Evolutionary conservation across 2,888 invertebrate species (phyloP).

Genomic region (Parascotia fuliginaria): DNA sequence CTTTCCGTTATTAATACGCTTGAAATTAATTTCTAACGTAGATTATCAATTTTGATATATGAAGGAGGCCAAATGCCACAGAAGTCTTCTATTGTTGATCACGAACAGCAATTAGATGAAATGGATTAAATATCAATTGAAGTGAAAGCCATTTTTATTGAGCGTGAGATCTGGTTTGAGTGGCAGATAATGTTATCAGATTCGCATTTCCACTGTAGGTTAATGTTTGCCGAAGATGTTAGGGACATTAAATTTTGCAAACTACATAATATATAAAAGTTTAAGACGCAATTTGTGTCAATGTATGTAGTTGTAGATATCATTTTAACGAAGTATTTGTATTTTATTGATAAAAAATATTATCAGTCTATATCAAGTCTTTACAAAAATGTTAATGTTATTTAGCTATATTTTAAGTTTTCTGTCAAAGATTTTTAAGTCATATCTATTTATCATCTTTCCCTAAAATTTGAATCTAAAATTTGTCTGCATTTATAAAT

Average conservation of each 20-base stretch:
- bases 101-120: conserved; percentile 28
- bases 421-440: too few species aligned
- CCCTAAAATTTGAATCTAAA: too few species aligned
- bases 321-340: too few species aligned
- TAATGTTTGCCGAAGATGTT: conserved; percentile 14
- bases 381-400: too few species aligned
- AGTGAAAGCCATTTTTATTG: conserved; percentile 44
- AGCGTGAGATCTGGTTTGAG: conserved; percentile 43
- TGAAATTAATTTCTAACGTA: background rate
- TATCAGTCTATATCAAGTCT: too few species aligned
- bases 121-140: conserved; percentile 40
- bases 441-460: too few species aligned
- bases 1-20: background rate
- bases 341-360: too few species aligned
- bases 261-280: too few species aligned
- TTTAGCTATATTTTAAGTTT: too few species aligned
- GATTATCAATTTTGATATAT: background rate
- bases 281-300: too few species aligned
- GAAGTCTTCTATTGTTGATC: conserved; percentile 13
- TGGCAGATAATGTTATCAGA: conserved; percentile 38
- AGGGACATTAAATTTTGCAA: conserved; percentile 11
- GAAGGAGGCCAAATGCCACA: conserved; percentile 21
- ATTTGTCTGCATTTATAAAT: too few species aligned
- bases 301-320: too few species aligned
- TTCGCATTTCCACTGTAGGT: conserved; percentile 18